phyloP scores from a whole-genome alignment of 2,113 vertebrate species.

The Pardalotus punctatus region DNA sequence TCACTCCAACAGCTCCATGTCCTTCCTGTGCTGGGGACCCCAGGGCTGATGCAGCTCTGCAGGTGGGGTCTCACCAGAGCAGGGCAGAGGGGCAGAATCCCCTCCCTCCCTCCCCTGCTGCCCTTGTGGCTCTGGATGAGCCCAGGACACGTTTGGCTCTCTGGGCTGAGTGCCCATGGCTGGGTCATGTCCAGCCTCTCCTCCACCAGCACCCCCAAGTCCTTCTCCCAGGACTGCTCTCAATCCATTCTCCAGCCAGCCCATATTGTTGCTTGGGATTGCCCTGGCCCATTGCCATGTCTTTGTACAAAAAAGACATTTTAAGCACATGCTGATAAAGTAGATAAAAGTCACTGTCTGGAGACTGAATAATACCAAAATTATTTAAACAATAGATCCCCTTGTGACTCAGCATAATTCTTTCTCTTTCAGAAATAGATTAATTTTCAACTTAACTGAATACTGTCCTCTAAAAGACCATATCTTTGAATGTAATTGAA shows the following conservation, averaged over 20 bases:
- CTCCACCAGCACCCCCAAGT: neutral
- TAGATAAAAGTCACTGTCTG: neutral
- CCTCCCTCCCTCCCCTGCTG: neutral
- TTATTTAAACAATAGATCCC: neutral
- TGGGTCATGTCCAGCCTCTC: neutral
- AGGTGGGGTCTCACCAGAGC: neutral
- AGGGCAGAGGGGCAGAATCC: neutral
- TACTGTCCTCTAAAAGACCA: neutral
- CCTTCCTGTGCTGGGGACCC: neutral
- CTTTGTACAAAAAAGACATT: neutral
- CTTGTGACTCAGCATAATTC: neutral
- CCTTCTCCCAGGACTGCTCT: neutral
- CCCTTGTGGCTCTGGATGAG: accelerated
- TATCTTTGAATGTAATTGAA: neutral
- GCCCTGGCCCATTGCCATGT: no score
- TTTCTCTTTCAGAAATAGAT: neutral
- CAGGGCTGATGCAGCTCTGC: neutral
- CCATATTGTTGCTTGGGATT: neutral
- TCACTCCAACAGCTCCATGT: neutral
- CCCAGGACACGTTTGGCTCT: neutral
- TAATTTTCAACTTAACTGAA: neutral
- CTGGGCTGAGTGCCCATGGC: neutral
- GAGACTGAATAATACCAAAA: neutral
- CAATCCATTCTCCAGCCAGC: neutral
- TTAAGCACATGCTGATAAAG: neutral